Evolutionary conservation across 2,888 invertebrate genomes (phyloP), one percentile per base, ranked within the genome.

Genomic region (Euzophera pinguis): DNA sequence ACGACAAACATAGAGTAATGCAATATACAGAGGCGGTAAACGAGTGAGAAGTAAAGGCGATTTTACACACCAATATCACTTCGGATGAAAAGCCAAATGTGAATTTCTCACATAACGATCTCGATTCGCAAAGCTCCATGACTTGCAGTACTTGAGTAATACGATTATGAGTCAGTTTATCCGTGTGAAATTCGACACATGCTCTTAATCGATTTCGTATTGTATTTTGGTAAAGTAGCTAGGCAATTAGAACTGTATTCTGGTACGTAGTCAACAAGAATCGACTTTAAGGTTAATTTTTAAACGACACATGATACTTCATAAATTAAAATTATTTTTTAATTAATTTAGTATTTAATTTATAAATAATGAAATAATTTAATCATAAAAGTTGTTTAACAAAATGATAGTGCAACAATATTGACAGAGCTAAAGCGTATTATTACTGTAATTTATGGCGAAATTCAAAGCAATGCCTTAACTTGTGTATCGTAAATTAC

Each of bases 401-500:
- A 22, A 22, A 22, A 22, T 22, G 22, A 22, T 22, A 22, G 3
- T 22, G 22, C 22, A 32, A 32, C 7, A 32, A 32, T 29, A 7
- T 4, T 29, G 4, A 29, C 7, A 29, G 29, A 29, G 29, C n/a
- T n/a, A n/a, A n/a, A n/a, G n/a, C n/a, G n/a, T n/a, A 22, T 22
- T 10, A 6, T 8, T 32, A 32, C 32, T 7, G 9, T 7, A 45
- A 45, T 32, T 45, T 16, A 12, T 13, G 13, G 27, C 10, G 12
- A 45, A 45, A 34, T 34, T 14, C 32, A 45, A 14, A 32, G 45
- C 32, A 12, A 45, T 39, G 16, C 45, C 14, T 16, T 13, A 45
- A 45, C 32, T 45, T 16, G 45, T 45, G 45, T 45, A 45, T 45
- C 45, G 45, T 45, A 45, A 45, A 45, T 45, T 45, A 45, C 45